phyloP scores from a whole-genome alignment of 2,888 invertebrate species.

The Lumbricus terrestris region DNA sequence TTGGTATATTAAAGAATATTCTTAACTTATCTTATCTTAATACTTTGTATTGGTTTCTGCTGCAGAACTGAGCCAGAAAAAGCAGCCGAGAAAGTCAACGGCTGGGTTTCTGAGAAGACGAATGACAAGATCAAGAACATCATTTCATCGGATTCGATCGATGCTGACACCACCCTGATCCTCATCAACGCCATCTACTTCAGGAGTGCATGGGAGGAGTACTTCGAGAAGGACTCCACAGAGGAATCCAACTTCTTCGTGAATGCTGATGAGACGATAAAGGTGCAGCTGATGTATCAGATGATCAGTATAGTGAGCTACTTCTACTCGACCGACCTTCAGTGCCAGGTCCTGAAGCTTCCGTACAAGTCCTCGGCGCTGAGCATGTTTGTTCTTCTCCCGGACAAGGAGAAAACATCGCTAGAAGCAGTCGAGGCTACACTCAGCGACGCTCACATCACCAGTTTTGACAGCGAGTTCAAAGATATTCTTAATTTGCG shows the following conservation, averaged over 20 bases:
- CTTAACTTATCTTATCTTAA: too few species aligned
- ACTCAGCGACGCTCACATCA: conserved; percentile 24
- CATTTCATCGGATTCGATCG: conserved; percentile 62
- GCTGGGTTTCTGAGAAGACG: conserved; percentile 77
- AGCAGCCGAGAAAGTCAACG: conserved; percentile 67
- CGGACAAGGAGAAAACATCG: conserved; percentile 21
- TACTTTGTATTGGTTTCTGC: neutral
- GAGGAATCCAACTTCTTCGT: conserved; percentile 67
- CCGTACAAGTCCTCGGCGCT: conserved; percentile 63
- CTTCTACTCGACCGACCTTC: neutral
- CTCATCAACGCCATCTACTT: conserved; percentile 59
- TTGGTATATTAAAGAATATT: too few species aligned
- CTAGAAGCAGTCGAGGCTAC: conserved; percentile 25
- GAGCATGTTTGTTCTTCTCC: conserved; percentile 40
- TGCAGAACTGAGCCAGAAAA: neutral
- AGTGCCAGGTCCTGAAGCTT: conserved; percentile 65
- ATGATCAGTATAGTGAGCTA: neutral
- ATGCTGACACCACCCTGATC: conserved; percentile 46
- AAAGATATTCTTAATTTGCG: conserved; percentile 24
- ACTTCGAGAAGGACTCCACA: conserved; percentile 67
- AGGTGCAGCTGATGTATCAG: conserved; percentile 71
- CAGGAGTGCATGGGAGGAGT: conserved; percentile 53
- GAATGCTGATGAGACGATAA: conserved; percentile 62
- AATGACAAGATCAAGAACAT: conserved; percentile 77
- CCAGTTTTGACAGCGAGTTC: conserved; percentile 13